Conservation (phyloP, 2,113 vertebrate genomes). For the Mesembrinibis cayennensis region DNA sequence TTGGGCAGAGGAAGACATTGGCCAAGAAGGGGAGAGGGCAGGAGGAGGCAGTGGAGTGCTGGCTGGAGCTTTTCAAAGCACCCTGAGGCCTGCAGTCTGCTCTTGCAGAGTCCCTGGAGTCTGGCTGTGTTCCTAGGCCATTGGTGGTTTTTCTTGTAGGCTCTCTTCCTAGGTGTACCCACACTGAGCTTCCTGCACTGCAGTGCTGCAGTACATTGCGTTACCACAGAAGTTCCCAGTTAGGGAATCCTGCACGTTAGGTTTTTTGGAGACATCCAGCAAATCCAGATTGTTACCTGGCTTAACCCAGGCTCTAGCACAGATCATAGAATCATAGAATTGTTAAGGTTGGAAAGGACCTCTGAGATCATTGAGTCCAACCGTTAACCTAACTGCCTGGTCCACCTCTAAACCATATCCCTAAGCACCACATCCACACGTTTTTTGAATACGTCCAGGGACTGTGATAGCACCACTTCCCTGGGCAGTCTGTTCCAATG, state of each 20-base stretch:
- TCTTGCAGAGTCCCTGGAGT: not conserved
- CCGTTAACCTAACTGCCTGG: no score
- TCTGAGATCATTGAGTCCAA: no score
- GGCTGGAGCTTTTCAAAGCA: not conserved
- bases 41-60: not conserved
- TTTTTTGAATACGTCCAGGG: no score
- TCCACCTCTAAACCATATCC: no score
- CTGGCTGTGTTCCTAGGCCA: not conserved
- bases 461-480: no score
- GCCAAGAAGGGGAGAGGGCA: not conserved
- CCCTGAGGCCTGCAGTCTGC: not conserved
- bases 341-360: no score
- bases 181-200: not conserved
- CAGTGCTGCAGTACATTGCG: not conserved
- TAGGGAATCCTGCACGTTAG: not conserved
- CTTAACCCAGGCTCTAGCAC: not conserved
- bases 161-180: not conserved
- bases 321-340: not conserved
- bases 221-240: not conserved
- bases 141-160: not conserved
- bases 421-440: no score
- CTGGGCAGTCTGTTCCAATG: no score
- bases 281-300: not conserved
- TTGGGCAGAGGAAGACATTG: not conserved
- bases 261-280: not conserved